Evolutionary conservation across 2,888 invertebrate genomes (phyloP), one percentile per base, ranked within the genome.

Genomic region (Patella ulyssiponensis): DNA sequence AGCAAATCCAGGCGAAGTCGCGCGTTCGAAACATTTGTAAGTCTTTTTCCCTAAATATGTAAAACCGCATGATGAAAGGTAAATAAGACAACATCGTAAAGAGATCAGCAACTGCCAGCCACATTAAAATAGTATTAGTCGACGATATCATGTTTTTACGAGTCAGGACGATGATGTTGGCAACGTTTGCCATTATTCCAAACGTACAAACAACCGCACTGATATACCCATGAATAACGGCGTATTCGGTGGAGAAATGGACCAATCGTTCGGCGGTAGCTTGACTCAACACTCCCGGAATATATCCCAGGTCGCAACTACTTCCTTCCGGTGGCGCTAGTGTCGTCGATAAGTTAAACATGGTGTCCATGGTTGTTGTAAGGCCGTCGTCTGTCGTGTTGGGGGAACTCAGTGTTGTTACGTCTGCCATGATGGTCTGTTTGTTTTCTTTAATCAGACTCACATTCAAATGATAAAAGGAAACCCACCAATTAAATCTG

Each of bases 71-170:
- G 2, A 96, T 95, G 91, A 96, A 97, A 0, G 98, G 97, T 82
- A 98, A 95, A 92, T 98, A 98, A 87, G 97, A 97, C 58, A 90
- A 78, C 87, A 98, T 98, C 20, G 98, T 97, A n/a, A 97, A 93
- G 54, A 98, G 94, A 91, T 98, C 98, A 20, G 98, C 96, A 12
- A 97, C 95, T 0, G 98, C 91, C 53, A 97, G 84, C 87, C 92
- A 92, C 0, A 97, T 97, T 69, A 98, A 94, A 79, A 98, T 97
- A 75, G 96, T 95, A 92, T 98, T 98, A 52, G 97, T 98, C 3
- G 98, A 95, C 79, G 96, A 96, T n/a, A 91, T 87, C 97, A 98
- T 98, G 91, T 97, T 96, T 53, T 95, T 95, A 17, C 96, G 94
- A 3, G 97, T 96, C 78, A 98, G 93, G 9, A 98, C 97, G 69